Base-by-base conservation (phyloP, 2,797 vertebrate species). In the Synanceia verrucosa region DNA sequence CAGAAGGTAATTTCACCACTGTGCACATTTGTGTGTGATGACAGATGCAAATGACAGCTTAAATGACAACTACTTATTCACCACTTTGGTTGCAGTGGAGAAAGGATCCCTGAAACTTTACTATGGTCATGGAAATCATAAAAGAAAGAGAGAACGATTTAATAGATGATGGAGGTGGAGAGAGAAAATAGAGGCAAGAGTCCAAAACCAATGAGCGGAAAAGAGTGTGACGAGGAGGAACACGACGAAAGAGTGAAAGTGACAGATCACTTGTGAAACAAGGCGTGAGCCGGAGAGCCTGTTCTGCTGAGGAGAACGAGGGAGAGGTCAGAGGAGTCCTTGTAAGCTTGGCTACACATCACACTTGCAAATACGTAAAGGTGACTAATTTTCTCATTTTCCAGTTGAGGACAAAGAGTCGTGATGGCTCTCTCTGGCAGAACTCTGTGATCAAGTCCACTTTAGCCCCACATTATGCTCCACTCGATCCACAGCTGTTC, bases 331-430 rank as follows among this genome's bases (percentile, higher is more conserved):
- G 65, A 70, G 53, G 61, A 71, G 73, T 70, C 72, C 65, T 74
- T 81, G 65, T 65, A 80, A 70, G 79, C 88, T 64, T 41, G 61
- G 70, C 72, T 80, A 65, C 82, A 81, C 83, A 67, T 72, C 78
- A 65, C 82, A 81, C 83, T 65, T 69, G 57, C 72, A 80, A 61
- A 47, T 73, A 85, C 23, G 60, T 82, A 91, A 90, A 89, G 90
- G 90, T 88, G 91, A 92, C 85, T 88, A 84, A 89, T 89, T 89
- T 86, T 87, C 87, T 82, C 61, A 88, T 90, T 91, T 91, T 86
- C 86, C 88, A 89, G 87, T 75, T 81, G 82, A 88, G 81, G 82
- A 88, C 86, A 82, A 86, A 85, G 74, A 67, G 66, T 64, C 72
- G 70, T 85, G 86, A 88, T 73, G 79, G 79, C 58, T 61, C 71